Evolutionary conservation across 2,888 invertebrate genomes (phyloP).

Genomic region (Mactromeris polynyma): DNA sequence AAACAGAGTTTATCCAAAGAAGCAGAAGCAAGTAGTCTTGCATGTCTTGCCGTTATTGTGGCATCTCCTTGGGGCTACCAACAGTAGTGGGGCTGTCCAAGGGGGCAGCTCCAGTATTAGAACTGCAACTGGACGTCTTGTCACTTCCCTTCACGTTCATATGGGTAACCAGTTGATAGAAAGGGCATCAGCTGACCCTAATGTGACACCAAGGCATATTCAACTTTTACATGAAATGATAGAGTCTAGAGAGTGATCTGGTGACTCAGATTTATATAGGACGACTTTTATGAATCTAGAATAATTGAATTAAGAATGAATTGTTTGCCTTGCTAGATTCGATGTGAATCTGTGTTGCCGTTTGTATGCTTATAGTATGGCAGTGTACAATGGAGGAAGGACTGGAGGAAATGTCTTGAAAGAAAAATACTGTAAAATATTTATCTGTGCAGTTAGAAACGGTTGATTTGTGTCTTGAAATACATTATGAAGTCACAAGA

Average conservation of each 20-base stretch:
- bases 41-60: constrained; percentile 86
- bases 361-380: neutral
- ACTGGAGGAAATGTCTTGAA: neutral
- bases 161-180: constrained; percentile 83
- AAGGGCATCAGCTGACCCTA: constrained; percentile 78
- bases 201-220: constrained; percentile 79
- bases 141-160: constrained; percentile 76
- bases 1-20: constrained; percentile 81
- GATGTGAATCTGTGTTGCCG: neutral
- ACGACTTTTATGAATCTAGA: neutral
- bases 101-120: constrained; percentile 81
- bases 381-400: neutral
- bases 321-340: neutral
- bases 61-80: constrained; percentile 83
- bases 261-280: neutral
- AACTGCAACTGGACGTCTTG: constrained; percentile 78
- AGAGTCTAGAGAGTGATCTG: constrained; percentile 45
- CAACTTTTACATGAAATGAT: constrained; percentile 79
- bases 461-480: neutral
- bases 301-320: neutral
- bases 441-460: neutral
- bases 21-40: constrained; percentile 85
- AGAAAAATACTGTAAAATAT: neutral
- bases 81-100: constrained; percentile 80
- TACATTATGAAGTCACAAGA: neutral